Evolutionary conservation across 2,113 vertebrate genomes (phyloP).

Genomic region (Eonycteris spelaea): DNA sequence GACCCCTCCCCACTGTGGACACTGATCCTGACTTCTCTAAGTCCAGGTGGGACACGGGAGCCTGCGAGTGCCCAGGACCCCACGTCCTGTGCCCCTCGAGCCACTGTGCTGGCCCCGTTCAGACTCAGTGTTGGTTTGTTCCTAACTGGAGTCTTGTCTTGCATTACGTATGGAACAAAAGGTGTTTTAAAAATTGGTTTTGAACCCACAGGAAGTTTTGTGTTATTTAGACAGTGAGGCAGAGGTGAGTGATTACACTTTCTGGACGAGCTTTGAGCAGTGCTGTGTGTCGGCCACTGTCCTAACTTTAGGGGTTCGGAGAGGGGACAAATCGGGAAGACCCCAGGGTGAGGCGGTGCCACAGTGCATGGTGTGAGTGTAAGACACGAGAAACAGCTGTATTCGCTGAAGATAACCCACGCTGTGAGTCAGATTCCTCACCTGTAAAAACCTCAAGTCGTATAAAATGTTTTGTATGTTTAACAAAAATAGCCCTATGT

Average conservation of each 20-base stretch:
- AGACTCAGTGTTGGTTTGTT: not conserved
- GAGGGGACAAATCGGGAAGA: not conserved
- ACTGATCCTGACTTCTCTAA: not conserved
- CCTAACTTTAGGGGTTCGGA: not conserved
- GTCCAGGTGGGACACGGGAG: not conserved
- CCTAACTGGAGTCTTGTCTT: not conserved
- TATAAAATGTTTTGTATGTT: not conserved
- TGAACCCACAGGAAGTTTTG: not conserved
- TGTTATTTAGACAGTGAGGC: not conserved
- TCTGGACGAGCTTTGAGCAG: not conserved
- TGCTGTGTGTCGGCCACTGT: not conserved
- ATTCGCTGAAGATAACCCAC: not conserved
- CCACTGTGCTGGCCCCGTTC: not conserved
- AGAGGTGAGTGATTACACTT: not conserved
- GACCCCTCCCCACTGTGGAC: rapidly evolving
- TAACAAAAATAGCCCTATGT: not conserved
- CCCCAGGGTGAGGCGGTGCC: not conserved
- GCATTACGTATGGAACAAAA: not conserved
- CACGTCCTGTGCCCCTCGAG: too few relatives aligned
- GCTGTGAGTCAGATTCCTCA: not conserved
- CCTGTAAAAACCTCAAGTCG: not conserved
- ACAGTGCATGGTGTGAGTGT: not conserved
- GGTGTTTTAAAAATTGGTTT: not conserved
- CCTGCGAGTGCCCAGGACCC: not conserved
- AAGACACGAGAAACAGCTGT: not conserved